phyloP scores from a whole-genome alignment of 30 jellyfish, hydroid and myxozoan species.

The Aurelia sp. region DNA sequence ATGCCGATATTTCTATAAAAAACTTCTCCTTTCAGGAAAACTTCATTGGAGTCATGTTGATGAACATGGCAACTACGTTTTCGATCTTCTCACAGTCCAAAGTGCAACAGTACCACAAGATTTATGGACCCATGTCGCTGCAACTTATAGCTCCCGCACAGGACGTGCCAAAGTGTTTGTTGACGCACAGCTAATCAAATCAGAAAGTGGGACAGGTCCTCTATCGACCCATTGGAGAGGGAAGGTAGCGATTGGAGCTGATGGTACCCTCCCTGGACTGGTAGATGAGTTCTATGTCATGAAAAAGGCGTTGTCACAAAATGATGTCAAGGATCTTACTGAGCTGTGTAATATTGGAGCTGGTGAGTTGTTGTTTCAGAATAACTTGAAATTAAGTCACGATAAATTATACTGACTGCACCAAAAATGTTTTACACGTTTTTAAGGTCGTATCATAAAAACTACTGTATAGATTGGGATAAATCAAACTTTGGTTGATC shows the following conservation, averaged over 20 bases:
- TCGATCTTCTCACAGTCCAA: constrained; percentile 85
- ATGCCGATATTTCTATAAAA: too few species aligned
- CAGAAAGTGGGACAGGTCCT: constrained; percentile 89
- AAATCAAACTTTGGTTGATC: too few species aligned
- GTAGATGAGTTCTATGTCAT: constrained; percentile 94
- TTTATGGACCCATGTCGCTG: constrained; percentile 98
- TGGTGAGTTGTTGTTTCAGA: constrained; percentile 29
- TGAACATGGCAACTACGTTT: constrained; percentile 69
- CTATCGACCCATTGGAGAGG: constrained; percentile 92
- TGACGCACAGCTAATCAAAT: constrained; percentile 85
- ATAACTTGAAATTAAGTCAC: too few species aligned
- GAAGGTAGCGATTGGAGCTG: constrained; percentile 93
- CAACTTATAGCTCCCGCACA: constrained; percentile 83
- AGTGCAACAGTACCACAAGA: constrained; percentile 96
- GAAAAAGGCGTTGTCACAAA: constrained; percentile 81
- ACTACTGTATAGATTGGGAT: too few species aligned
- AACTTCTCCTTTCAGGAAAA: constrained; percentile 32
- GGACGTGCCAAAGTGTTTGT: constrained; percentile 89
- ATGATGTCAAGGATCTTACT: constrained; percentile 86
- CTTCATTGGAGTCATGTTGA: constrained; percentile 96
- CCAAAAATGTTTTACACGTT: too few species aligned
- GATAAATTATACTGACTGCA: too few species aligned
- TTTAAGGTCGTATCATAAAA: too few species aligned
- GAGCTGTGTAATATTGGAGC: constrained; percentile 89
- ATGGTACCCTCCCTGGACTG: constrained; percentile 93